Evolutionary conservation across 1,140 invertebrate species (phyloP), one percentile per base, ranked within the genome.

Genomic region (Conus betulinus): DNA sequence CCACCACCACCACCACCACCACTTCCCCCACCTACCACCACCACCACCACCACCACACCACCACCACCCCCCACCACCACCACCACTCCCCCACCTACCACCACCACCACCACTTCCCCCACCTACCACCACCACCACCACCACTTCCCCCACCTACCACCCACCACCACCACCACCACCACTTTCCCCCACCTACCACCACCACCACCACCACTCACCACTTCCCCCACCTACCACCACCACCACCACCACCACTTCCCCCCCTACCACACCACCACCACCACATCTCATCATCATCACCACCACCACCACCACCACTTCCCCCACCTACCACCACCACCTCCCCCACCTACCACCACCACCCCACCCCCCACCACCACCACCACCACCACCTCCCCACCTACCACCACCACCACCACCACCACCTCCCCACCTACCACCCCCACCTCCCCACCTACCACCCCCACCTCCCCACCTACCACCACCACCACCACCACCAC

Each of bases 41-140:
- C 52, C 87, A 88, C 51, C 87, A 84, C 60, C 78, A 83, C 55
- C 78, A 82, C 55, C 78, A 85, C 84, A 85, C 23, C 84, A 63
- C 23, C 63, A 85, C 23, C 27, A 63, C 27, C 85, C 55, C 39
- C 71, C 82, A 53, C 11, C 82, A 84, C 82, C 82, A 53, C 23
- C 81, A 84, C 57, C 52, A 55, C 57, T 2, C 1, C n/a, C 82
- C 8, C 23, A 13, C 8, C 57, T 57, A 63, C 17, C 53, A 15
- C 27, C 84, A 85, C 39, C 84, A 51, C 15, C 55, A 63, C 67
- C 23, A 63, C 17, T 71, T 71, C 67, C 67, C 67, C 67, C 67
- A 71, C 67, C 67, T 63, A 63, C 17, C 60, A 63, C 17, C 60
- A 63, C 23, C 67, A 71, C 23, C 67, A 20, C 67, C 20, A 71